phyloP scores from a whole-genome alignment of 2,797 vertebrate genomes.

The Thripadectes ignobilis region DNA sequence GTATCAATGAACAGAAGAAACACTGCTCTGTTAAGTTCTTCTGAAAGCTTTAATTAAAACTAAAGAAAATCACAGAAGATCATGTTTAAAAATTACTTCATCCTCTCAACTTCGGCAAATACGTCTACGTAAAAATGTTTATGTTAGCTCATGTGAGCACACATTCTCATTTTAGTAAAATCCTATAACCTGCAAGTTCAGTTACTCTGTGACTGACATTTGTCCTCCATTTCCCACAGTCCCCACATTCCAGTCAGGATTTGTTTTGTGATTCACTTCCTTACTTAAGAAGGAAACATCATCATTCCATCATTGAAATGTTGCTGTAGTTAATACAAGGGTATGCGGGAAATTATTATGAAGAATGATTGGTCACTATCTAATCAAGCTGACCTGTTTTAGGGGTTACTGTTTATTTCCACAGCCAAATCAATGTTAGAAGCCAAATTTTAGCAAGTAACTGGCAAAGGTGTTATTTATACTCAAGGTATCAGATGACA shows the following conservation, averaged over 20 bases:
- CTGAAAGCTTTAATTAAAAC: background rate
- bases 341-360: background rate
- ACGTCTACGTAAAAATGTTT: background rate
- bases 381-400: background rate
- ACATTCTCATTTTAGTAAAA: background rate
- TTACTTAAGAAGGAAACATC: background rate
- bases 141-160: background rate
- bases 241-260: background rate
- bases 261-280: background rate
- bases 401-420: background rate
- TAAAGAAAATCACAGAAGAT: background rate
- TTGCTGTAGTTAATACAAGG: background rate
- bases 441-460: background rate
- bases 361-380: background rate
- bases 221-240: background rate
- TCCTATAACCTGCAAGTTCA: background rate
- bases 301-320: background rate
- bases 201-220: background rate
- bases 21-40: background rate
- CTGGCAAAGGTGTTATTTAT: constrained; percentile 41
- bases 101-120: background rate
- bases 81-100: background rate
- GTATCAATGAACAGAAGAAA: background rate
- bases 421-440: background rate
- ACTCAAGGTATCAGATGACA: constrained; percentile 11